Conservation (phyloP, 2,888 invertebrate species). For the Drosophila pegasa region DNA sequence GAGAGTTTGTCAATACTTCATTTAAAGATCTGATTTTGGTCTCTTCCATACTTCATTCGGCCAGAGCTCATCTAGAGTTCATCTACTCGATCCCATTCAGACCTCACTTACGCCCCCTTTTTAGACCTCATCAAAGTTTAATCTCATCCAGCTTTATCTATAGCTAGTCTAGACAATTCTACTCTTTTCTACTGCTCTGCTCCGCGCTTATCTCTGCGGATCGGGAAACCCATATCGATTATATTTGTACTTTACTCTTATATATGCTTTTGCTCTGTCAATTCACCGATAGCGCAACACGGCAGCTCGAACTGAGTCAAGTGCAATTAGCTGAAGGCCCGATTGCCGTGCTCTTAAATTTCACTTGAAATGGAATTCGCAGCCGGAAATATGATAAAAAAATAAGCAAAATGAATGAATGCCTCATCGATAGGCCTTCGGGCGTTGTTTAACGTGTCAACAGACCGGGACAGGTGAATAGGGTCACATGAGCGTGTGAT, state of each 20-base stretch:
- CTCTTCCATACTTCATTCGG: background rate
- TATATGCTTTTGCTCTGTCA: constrained; percentile 1
- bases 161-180: background rate
- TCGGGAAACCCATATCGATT: constrained; percentile 7
- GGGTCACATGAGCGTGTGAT: constrained; percentile 47
- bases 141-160: too few species aligned
- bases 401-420: background rate
- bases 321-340: constrained; percentile 1
- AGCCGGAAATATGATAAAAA: constrained; percentile 46
- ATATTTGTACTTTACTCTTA: background rate
- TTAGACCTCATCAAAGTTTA: too few species aligned
- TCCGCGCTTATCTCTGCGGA: background rate
- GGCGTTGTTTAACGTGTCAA: constrained; percentile 19
- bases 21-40: background rate
- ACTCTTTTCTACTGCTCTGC: background rate
- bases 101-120: too few species aligned
- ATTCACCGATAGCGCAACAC: constrained; percentile 17
- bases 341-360: constrained; percentile 1
- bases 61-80: too few species aligned
- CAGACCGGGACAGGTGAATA: constrained; percentile 43
- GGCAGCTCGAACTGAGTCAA: constrained; percentile 1
- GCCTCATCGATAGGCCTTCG: constrained; percentile 26
- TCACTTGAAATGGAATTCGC: constrained; percentile 18
- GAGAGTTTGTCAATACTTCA: background rate
- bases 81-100: too few species aligned